Evolutionary conservation across 2,113 vertebrate species (phyloP), one percentile per base, ranked within the genome.

Genomic region (Sinocyclocheilus maitianheensis): DNA sequence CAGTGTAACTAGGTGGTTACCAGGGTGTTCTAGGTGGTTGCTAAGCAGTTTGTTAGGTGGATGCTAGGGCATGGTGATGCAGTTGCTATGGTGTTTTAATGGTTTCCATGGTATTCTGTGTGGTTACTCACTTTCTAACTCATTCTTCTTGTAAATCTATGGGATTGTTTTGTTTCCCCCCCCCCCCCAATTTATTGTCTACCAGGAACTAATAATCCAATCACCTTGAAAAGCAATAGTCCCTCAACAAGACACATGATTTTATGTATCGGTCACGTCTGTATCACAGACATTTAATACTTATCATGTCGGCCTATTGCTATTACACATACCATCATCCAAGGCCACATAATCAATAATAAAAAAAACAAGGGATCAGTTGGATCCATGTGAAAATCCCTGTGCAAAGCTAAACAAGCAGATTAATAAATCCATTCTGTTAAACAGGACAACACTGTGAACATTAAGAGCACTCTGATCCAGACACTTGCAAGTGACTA

Each of bases 301-400:
- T 72, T 10, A 43, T 8, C 74, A 77, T 77, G 37, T 48, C 43
- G 7, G 43, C 43, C 43, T 43, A 43, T 75, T 13, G n/a, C 26
- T 77, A 89, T 82, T 82, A 26, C 26, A 78, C 82, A 77, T 62
- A 87, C 85, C 26, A 24, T 83, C 53, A 53, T 72, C 55, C 86
- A 78, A 89, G 86, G 67, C 83, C 67, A 67, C 16, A 37, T 55
- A 46, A 74, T 86, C 20, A 37, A 76, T 87, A 89, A 89, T 79
- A 43, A 51, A 18, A 55, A 67, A 43, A 87, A 55, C 65, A 48
- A 75, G 63, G 46, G 78, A 37, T 85, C 16, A 72, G 53, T 62
- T 85, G 63, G 84, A 60, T 77, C 69, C 48, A 77, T 76, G 40
- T 71, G 51, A 83, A 85, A 34, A 34, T 34, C 30, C 46, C 72